These are phyloP conservation scores for Sphaerophoria rueppellii DNA, from an alignment of 2,888 invertebrate species.

Conservation along the genomic window DNA sequence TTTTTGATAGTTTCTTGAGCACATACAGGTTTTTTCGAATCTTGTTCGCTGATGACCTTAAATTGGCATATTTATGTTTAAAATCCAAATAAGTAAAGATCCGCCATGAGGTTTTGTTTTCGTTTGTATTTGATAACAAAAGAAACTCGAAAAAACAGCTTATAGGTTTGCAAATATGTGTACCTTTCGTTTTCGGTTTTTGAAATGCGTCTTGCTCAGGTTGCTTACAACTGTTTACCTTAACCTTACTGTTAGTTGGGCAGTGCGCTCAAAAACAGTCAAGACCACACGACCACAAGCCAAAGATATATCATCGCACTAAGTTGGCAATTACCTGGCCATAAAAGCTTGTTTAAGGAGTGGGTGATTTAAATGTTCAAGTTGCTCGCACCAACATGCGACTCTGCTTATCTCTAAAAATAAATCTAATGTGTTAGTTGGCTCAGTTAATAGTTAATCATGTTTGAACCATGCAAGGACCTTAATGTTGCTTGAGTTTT, in stretches of 20 bases:
- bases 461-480: constrained; percentile 35
- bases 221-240: constrained; percentile 44
- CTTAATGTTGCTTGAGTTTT: constrained; percentile 1
- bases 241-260: constrained; percentile 22
- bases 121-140: constrained; percentile 19
- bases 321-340: constrained; percentile 24
- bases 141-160: neutral
- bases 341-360: constrained; percentile 42
- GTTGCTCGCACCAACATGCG: constrained; percentile 5
- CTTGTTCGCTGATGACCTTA: constrained; percentile 30
- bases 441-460: constrained; percentile 46
- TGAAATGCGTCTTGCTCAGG: constrained; percentile 24
- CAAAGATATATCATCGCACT: constrained; percentile 36
- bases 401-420: constrained; percentile 31
- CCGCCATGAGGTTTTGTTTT: constrained; percentile 34
- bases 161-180: neutral
- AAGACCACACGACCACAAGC: constrained; percentile 5
- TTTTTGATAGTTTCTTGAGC: constrained; percentile 29
- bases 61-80: constrained; percentile 51
- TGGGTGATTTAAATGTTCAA: constrained; percentile 36
- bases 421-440: constrained; percentile 50
- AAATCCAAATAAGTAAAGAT: constrained; percentile 48
- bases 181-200: constrained; percentile 44
- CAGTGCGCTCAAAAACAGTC: neutral
- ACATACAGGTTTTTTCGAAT: constrained; percentile 36